phyloP scores from a whole-genome alignment of 1,140 invertebrate genomes.

The Solen grandis region DNA sequence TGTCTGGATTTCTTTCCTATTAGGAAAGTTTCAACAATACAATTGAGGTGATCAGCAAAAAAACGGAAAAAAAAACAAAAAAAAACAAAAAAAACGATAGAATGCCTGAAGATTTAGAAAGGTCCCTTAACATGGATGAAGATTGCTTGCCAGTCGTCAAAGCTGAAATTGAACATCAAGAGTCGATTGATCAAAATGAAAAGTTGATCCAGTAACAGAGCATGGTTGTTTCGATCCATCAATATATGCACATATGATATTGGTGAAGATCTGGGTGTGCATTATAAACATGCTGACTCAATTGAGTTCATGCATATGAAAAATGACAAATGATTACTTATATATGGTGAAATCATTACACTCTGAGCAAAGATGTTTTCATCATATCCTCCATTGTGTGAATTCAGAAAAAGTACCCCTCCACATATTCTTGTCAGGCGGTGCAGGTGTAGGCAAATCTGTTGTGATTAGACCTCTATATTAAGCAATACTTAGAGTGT shows the following conservation, averaged over 20 bases:
- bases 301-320: slow-evolving; percentile 7
- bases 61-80: no score
- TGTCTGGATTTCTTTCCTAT: background rate
- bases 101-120: background rate
- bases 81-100: background rate
- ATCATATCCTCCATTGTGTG: slow-evolving; percentile 28
- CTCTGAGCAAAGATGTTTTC: slow-evolving; percentile 40
- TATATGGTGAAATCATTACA: slow-evolving; percentile 39
- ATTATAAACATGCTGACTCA: background rate
- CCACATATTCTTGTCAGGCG: slow-evolving; percentile 54
- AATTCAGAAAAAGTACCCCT: slow-evolving; percentile 41
- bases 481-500: slow-evolving; percentile 51
- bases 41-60: background rate
- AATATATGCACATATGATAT: slow-evolving; percentile 43
- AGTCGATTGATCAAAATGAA: slow-evolving; percentile 20
- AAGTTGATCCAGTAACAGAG: background rate
- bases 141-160: background rate
- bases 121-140: slow-evolving; percentile 28
- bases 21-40: background rate
- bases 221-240: slow-evolving; percentile 55
- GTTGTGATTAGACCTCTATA: slow-evolving; percentile 54
- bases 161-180: slow-evolving; percentile 39
- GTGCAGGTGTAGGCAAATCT: slow-evolving; percentile 64
- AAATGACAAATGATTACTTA: slow-evolving; percentile 29
- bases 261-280: slow-evolving; percentile 47